These are phyloP conservation scores for Columba janthina DNA, from an alignment of 2,113 vertebrate genomes.

Conservation along the genomic window DNA sequence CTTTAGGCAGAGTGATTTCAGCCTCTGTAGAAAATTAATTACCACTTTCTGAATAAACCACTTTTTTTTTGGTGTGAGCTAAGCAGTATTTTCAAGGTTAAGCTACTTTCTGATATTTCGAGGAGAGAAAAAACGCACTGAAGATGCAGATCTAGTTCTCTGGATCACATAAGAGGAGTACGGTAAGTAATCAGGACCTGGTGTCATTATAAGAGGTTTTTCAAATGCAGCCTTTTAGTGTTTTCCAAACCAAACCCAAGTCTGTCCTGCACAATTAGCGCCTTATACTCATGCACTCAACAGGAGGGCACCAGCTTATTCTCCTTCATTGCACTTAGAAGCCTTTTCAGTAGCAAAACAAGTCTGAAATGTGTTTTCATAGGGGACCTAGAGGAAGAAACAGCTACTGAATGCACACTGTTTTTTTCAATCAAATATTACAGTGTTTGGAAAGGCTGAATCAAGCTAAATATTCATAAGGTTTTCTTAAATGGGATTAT, in stretches of 20 bases:
- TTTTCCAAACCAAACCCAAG: background rate
- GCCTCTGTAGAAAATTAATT: constrained; percentile 73
- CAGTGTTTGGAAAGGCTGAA: background rate
- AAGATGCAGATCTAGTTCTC: background rate
- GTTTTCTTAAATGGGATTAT: background rate
- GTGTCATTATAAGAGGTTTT: background rate
- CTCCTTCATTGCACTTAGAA: background rate
- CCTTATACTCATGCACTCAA: background rate
- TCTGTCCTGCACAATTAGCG: background rate
- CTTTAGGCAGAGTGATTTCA: constrained; percentile 75
- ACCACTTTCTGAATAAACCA: constrained; percentile 64
- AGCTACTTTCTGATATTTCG: constrained; percentile 58
- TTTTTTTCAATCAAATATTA: background rate
- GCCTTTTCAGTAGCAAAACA: background rate
- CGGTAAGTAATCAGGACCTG: background rate
- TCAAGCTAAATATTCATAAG: background rate
- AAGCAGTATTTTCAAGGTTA: constrained; percentile 71
- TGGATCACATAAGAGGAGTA: background rate
- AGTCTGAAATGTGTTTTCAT: accelerated
- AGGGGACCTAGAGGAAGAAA: background rate
- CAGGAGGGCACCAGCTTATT: background rate
- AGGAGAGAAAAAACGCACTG: background rate
- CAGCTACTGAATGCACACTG: background rate
- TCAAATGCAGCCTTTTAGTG: background rate
- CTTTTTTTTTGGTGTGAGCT: constrained; percentile 10